Evolutionary conservation across 2,113 vertebrate species (phyloP).

Genomic region (Spilogale gracilis): DNA sequence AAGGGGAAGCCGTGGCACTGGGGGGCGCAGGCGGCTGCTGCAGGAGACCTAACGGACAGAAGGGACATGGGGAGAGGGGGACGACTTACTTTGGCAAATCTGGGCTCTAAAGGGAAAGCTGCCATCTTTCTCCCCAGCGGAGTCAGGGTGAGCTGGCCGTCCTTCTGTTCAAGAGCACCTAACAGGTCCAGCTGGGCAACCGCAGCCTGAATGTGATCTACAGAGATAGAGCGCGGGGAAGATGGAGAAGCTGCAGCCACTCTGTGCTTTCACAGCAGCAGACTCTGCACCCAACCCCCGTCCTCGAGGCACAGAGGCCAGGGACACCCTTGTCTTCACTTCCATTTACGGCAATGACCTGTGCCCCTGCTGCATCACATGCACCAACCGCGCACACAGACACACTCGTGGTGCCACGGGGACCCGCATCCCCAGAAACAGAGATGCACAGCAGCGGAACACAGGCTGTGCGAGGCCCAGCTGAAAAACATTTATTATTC

Average conservation of each 20-base stretch:
- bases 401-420: not conserved
- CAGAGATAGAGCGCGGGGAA: slow-evolving; percentile 14
- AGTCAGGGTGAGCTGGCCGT: slow-evolving; percentile 91
- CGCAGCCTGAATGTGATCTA: slow-evolving; percentile 94
- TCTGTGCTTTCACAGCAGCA: not conserved
- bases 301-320: not conserved
- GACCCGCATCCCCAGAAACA: not conserved
- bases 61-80: not conserved
- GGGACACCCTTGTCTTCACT: not conserved
- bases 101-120: slow-evolving; percentile 96
- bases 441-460: not conserved
- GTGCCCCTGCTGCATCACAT: not conserved
- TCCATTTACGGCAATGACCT: not conserved
- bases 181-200: slow-evolving; percentile 94
- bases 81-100: slow-evolving; percentile 94
- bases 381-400: not conserved
- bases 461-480: not conserved
- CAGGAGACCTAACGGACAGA: not conserved
- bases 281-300: not conserved
- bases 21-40: too few species aligned
- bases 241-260: not conserved
- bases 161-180: slow-evolving; percentile 93
- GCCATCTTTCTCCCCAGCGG: slow-evolving; percentile 97
- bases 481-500: not conserved
- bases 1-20: not conserved